Evolutionary conservation across 2,113 vertebrate species (phyloP), one percentile per base, ranked within the genome.

Genomic region (Dinomys branickii): DNA sequence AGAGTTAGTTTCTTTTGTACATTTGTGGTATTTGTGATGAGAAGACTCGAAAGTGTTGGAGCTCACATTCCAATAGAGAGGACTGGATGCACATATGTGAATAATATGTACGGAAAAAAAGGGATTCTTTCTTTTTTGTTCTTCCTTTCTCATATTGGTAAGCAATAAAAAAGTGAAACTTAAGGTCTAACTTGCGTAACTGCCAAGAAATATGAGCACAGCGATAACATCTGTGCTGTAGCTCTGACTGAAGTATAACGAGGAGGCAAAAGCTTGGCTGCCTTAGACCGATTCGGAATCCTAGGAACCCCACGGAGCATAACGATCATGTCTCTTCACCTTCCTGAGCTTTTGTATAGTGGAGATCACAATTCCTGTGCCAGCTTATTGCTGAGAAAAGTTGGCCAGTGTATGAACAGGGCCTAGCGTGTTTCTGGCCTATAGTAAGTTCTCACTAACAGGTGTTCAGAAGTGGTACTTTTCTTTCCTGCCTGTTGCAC

Each of bases 121-220:
- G 61, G 67, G n/a, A 59, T 63, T n/a, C n/a, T n/a, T 94, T 75
- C 67, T 56, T 93, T 95, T 92, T 91, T 95, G 93, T 95, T 90
- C 89, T 88, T 95, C 24, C 75, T 93, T 87, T 92, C 50, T 95
- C 54, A 58, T 96, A 85, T 92, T 97, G 96, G 81, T 92, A 71
- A 92, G 95, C 80, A 96, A 73, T 97, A 94, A 89, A 96, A 92
- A 91, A 86, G 91, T 67, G 75, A 88, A 88, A 85, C 90, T 89
- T 67, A 67, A 81, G 85, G 80, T 94, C 67, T 96, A 28, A 69
- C 54, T 91, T 95, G 82, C 47, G 41, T 83, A 93, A 84, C 54
- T 95, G 91, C 69, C 81, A 94, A 87, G 94, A 94, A 95, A 90
- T n/a, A 11, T 0, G 28, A 69, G 28, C 44, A 0, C 81, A 38